Evolutionary conservation across 1,140 invertebrate genomes (phyloP).

Genomic region (Drosophila sturtevanti): DNA sequence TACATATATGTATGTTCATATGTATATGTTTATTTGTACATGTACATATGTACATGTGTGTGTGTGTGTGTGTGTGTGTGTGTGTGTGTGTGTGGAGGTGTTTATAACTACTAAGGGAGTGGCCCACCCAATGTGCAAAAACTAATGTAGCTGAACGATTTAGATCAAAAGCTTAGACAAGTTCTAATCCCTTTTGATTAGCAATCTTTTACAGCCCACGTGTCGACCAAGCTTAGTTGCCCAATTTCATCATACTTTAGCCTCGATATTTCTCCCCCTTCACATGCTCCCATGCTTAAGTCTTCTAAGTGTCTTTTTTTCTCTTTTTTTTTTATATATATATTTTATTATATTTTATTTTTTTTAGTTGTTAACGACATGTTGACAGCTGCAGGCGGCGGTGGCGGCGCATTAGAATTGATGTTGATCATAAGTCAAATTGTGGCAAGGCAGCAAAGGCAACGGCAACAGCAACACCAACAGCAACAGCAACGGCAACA

Average conservation of each 20-base stretch:
- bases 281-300: no score
- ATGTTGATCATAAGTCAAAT: constrained; percentile 81
- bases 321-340: constrained; percentile 19
- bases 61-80: no score
- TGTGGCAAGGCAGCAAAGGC: constrained; percentile 53
- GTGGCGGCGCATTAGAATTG: constrained; percentile 75
- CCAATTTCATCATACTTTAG: neutral
- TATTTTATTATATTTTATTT: constrained; percentile 34
- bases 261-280: neutral
- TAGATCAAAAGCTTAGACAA: neutral
- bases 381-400: constrained; percentile 75
- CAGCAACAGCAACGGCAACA: neutral
- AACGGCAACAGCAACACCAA: neutral
- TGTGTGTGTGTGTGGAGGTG: no score
- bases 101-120: neutral
- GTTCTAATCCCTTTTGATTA: neutral
- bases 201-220: neutral
- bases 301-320: constrained; percentile 11
- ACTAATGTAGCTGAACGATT: neutral
- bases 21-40: no score
- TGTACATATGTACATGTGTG: no score
- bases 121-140: neutral
- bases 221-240: neutral
- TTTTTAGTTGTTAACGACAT: constrained; percentile 70
- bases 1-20: no score